Evolutionary conservation across 2,797 vertebrate genomes (phyloP), one percentile per base, ranked within the genome.

Genomic region (Gymnocypris eckloni): DNA sequence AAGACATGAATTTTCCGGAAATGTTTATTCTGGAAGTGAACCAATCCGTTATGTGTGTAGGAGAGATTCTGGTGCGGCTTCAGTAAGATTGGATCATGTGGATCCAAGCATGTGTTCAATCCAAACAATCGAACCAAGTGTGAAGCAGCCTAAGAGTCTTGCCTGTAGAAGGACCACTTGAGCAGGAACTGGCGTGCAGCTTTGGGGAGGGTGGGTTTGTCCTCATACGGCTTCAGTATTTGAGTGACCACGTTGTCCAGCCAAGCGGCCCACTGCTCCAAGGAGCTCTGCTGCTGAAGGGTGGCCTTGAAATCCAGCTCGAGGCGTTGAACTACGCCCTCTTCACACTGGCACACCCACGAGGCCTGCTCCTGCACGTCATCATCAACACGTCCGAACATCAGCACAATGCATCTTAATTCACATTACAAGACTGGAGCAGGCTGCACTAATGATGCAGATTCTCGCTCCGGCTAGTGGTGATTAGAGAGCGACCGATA

Each of bases 91-190:
- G 48, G 20, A 56, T 56, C 3, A 10, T 8, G 20, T 6, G 9
- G 54, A 56, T 56, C 18, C 54, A 13, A 66, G 64, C 16, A 18
- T 67, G 64, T 5, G 4, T 25, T 13, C 18, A 48, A 48, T 13
- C 0, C 22, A 73, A 37, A 76, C 22, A 43, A 2, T 15, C 0
- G 13, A 25, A 41, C 25, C 20, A 2, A 39, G 56, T 15, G 6
- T 69, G 43, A 69, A 12, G 28, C 20, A 52, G 9, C 41, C n/a
- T 64, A 12, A 5, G 25, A 6, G 10, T 18, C 92, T 85, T 79
- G 97, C 98, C 98, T 99, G 90, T 99, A 99, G 93, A 99, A 99
- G 48, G 98, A 99, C 98, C 98, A 99, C 70, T 99, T 99, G 76
- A 99, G 94, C 88, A 99, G 95, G 92, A 99, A 99, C 95, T 99